A percentile compares a stretch with the other conserved stretches of the same genome.
phyloP scores from a whole-genome alignment of 2,888 invertebrate species.

The Diarsia mendica region DNA sequence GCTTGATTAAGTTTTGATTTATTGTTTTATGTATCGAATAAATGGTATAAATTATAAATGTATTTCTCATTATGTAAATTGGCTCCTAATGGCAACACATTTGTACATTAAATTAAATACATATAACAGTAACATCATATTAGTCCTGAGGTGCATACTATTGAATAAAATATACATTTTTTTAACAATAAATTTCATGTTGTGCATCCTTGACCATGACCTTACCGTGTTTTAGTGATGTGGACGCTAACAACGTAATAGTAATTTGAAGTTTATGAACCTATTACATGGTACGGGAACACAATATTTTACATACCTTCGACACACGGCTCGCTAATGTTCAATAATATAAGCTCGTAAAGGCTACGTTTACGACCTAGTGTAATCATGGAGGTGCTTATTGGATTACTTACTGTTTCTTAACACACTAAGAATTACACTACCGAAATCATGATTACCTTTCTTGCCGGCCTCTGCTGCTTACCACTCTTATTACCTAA shows the following conservation, averaged over 20 bases:
- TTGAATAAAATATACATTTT: neutral
- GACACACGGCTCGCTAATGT: slow-evolving; percentile 17
- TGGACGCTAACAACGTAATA: neutral
- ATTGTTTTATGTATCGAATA: slow-evolving; percentile 32
- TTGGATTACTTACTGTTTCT: slow-evolving; percentile 11
- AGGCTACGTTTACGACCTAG: slow-evolving; percentile 23
- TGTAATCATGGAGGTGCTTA: slow-evolving; percentile 4
- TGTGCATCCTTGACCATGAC: slow-evolving; percentile 9
- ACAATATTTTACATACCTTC: slow-evolving; percentile 25
- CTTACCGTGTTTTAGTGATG: slow-evolving; percentile 21
- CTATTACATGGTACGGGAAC: slow-evolving; percentile 15
- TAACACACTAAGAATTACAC: neutral
- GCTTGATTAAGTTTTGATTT: slow-evolving; percentile 44
- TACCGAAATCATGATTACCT: slow-evolving; percentile 2
- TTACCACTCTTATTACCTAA: slow-evolving; percentile 9
- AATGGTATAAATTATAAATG: slow-evolving; percentile 30
- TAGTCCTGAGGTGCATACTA: slow-evolving; percentile 3
- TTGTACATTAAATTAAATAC: slow-evolving; percentile 38
- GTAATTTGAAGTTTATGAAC: slow-evolving; percentile 33
- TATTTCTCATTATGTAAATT: slow-evolving; percentile 45
- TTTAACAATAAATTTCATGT: slow-evolving; percentile 23
- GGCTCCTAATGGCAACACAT: slow-evolving; percentile 13
- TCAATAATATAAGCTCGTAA: slow-evolving; percentile 23
- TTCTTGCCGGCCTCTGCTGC: slow-evolving; percentile 1
- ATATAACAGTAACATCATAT: slow-evolving; percentile 29